Base-by-base conservation (phyloP, 1,140 invertebrate genomes). In the Aphelenchoides avenae region DNA sequence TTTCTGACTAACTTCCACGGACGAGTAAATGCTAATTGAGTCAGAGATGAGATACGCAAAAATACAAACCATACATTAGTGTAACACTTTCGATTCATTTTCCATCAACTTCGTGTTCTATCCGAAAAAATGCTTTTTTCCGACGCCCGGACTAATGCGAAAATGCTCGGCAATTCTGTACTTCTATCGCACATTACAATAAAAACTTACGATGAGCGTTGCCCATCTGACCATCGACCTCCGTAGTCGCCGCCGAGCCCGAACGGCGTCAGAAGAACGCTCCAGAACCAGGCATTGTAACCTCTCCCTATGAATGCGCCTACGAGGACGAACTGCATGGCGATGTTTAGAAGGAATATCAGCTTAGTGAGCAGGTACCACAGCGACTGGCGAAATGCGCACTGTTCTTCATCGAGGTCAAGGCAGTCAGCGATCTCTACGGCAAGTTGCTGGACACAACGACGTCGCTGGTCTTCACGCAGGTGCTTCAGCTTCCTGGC, bases 271-370 rank as follows among this genome's bases (percentile, higher is more conserved):
- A 46, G 15, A 15, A 46, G 26, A 3, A 46, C 43, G 34, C 34
- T 46, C 43, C 43, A 46, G 43, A 24, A 46, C 43, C 43, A 46
- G 5, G 43, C 43, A 46, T 46, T 46, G 24, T 46, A 46, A 30
- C 43, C 43, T 3, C 43, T 24, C 4, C 43, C 43, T 29, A 46
- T 46, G 13, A 46, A 46, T 4, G 43, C 26, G 15, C 43, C 43
- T 5, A 46, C 5, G 3, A 46, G 24, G 15, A 46, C 43, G 26
- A 46, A 46, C 13, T 46, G 43, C 11, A 46, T 24, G 3, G 34
- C 3, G 13, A 46, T 46, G 13, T 46, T 46, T n/a, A 27, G 15
- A 15, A 46, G 13, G n/a, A 46, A 46, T 5, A 46, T 11, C 3
- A 46, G 15, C 34, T 46, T 46, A 3, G 43, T 46, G n/a, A 46